A percentile compares a stretch with the other conserved stretches of the same genome.
phyloP scores from a whole-genome alignment of 1,140 invertebrate genomes.

The Plectrocnemia conspersa region DNA sequence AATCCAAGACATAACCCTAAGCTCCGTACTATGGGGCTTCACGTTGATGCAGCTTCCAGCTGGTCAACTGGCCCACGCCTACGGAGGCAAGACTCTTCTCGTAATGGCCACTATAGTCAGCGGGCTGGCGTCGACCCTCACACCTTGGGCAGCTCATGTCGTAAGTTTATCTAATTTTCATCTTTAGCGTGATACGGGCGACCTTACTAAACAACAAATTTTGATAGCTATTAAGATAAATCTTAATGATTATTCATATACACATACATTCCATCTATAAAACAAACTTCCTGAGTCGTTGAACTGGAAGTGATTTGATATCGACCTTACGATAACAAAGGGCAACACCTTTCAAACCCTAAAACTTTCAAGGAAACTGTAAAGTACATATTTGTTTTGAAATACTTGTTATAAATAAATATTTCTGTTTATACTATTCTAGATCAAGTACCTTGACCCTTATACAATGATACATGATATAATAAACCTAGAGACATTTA shows the following conservation, averaged over 20 bases:
- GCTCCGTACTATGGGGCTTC: conserved; percentile 71
- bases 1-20: conserved; percentile 56
- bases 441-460: not conserved
- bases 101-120: conserved; percentile 56
- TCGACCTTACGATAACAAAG: too few relatives aligned
- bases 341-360: too few relatives aligned
- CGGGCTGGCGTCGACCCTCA: conserved; percentile 51
- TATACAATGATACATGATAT: not conserved
- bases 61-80: conserved; percentile 50
- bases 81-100: conserved; percentile 57
- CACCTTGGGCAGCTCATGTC: conserved; percentile 38
- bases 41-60: conserved; percentile 57
- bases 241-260: too few relatives aligned
- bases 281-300: too few relatives aligned
- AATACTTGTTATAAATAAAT: not conserved
- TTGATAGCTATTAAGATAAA: too few relatives aligned
- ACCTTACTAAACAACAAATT: too few relatives aligned
- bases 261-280: too few relatives aligned
- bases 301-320: too few relatives aligned
- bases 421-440: not conserved
- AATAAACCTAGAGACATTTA: not conserved
- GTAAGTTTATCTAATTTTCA: too few relatives aligned
- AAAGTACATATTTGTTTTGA: not conserved
- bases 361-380: too few relatives aligned
- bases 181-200: too few relatives aligned